Evolutionary conservation across 1,140 invertebrate species (phyloP).

Genomic region (Drosophila mayri): DNA sequence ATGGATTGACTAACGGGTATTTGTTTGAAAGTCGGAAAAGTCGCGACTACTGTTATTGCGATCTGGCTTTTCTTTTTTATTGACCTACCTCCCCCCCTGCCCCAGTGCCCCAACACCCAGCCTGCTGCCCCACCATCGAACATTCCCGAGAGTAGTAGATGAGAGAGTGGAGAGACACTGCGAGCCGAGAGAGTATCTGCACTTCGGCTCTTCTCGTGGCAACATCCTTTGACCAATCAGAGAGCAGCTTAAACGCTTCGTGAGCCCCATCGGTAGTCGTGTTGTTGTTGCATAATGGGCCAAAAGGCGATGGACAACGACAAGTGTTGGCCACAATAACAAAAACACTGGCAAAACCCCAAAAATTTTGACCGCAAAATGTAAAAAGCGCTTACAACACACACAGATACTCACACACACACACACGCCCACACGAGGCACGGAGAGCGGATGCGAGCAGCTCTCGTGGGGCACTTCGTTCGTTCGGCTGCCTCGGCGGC

Average conservation of each 20-base stretch:
- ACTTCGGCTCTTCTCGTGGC: conserved; percentile 46
- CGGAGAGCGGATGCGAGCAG: conserved; percentile 5
- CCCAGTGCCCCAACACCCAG: background rate
- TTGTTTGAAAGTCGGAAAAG: conserved; percentile 6
- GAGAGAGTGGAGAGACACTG: background rate
- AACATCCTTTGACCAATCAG: conserved; percentile 68
- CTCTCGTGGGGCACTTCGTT: conserved; percentile 9
- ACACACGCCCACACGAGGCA: conserved; percentile 12
- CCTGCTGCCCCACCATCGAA: background rate
- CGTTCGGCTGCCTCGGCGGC: background rate
- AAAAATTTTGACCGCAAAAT: conserved; percentile 51
- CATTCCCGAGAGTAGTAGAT: conserved; percentile 1
- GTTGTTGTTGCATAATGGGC: conserved; percentile 74
- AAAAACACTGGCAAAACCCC: conserved; percentile 12
- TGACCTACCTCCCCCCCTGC: no score
- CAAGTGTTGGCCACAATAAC: conserved; percentile 36
- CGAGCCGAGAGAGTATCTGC: conserved; percentile 12
- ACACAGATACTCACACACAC: conserved; percentile 1
- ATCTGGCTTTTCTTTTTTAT: conserved; percentile 28
- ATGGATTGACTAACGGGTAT: conserved; percentile 5
- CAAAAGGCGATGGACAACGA: conserved; percentile 44
- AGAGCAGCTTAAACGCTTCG: conserved; percentile 48
- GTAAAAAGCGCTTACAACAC: conserved; percentile 57
- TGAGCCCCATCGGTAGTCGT: conserved; percentile 14
- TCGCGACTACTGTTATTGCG: conserved; percentile 18